phyloP scores from a whole-genome alignment of 2,888 invertebrate genomes.

The Volucella zonaria region DNA sequence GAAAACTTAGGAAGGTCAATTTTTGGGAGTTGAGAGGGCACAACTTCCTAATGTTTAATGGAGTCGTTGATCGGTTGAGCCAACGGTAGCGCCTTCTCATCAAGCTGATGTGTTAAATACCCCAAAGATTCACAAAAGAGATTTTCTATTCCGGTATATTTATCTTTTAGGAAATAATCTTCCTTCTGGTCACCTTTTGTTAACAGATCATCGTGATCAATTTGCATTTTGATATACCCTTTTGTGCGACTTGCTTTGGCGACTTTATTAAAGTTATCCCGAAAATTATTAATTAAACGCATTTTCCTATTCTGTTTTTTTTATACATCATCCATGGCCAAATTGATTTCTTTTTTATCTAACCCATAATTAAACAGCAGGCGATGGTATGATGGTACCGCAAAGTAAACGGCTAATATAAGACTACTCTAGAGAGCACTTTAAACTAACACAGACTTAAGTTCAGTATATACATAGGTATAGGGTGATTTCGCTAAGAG shows the following conservation, averaged over 20 bases:
- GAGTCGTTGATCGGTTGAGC: too few relatives aligned
- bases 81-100: background rate
- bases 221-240: background rate
- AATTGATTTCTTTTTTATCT: too few relatives aligned
- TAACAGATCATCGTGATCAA: background rate
- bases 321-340: too few relatives aligned
- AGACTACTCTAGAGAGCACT: too few relatives aligned
- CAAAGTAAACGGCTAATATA: too few relatives aligned
- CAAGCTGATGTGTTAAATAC: background rate
- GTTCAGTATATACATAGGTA: too few relatives aligned
- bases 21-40: background rate
- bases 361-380: too few relatives aligned
- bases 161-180: background rate
- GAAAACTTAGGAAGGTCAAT: background rate
- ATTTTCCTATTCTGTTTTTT: too few relatives aligned
- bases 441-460: too few relatives aligned
- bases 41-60: too few relatives aligned
- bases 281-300: background rate
- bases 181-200: background rate
- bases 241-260: background rate
- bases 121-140: conserved; percentile 4
- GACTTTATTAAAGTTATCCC: background rate
- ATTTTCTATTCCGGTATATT: background rate
- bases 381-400: too few relatives aligned
- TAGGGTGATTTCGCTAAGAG: too few relatives aligned